Base-by-base conservation (phyloP, 1,140 invertebrate genomes). In the Conopomorpha cramerella region DNA sequence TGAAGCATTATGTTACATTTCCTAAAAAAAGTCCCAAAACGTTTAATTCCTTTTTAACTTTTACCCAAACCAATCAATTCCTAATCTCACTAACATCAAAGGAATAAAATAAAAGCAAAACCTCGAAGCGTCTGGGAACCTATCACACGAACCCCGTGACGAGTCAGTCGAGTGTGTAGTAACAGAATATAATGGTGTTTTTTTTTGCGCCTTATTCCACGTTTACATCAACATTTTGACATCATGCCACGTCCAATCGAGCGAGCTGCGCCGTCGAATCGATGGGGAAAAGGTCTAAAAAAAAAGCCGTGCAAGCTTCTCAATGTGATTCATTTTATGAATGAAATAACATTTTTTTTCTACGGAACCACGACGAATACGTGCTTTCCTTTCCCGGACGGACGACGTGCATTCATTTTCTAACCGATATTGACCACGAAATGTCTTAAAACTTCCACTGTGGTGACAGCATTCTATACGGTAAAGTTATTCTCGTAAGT, bases 291-390 rank as follows among this genome's bases (percentile, higher is more conserved):
- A 39, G 41, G 39, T 47, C 43, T 29, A 48, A 38, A 36, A 53
- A 56, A 61, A 62, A 65, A 55, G 32, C 27, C 19, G 33, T 12
- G 44, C 46, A 40, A 27, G 43, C 34, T 54, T 48, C 62, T 73
- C 57, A 70, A 71, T 74, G 59, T 63, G 47, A 60, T 56, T 66
- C 62, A 58, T 67, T 71, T 72, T 74, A 74, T 74, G 70, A 74
- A 74, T 74, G 70, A 70, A 72, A 74, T 72, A 68, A 62, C 54
- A 61, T 64, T 74, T 74, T 73, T 57, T 67, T 60, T 49, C 46
- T 50, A 55, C 45, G 43, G 58, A 53, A 67, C 65, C 64, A 61
- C 61, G 61, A 51, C 65, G 52, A 74, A 74, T 74, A 74, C 70
- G 70, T 74, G 70, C 65, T 66, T 72, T 74, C 70, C 67, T 72